A percentile compares a stretch with the other conserved stretches of the same genome.
Conservation (phyloP, 2,888 invertebrate species). For the Archips crataeganus region DNA sequence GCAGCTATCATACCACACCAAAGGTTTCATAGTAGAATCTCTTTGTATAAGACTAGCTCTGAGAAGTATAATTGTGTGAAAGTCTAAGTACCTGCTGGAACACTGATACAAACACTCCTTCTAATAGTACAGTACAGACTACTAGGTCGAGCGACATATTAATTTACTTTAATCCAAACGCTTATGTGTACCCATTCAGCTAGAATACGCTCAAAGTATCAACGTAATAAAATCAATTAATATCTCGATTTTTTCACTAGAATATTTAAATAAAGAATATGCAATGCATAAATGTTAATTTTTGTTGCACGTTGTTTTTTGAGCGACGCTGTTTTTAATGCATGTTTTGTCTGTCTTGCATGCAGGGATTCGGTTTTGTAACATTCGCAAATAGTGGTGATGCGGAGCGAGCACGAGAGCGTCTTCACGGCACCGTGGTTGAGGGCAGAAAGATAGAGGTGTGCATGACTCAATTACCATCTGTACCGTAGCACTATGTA, state of each 20-base stretch:
- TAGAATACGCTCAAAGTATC: conserved; percentile 86
- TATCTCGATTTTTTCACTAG: conserved; percentile 81
- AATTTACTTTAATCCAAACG: conserved; percentile 82
- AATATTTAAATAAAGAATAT: conserved; percentile 83
- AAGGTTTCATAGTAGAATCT: conserved; percentile 68
- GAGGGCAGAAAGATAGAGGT: conserved; percentile 99
- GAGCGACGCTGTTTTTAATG: conserved; percentile 94
- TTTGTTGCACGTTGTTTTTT: conserved; percentile 93
- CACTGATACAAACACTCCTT: conserved; percentile 69
- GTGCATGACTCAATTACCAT: conserved; percentile 93
- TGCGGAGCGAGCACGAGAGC: conserved; percentile 99
- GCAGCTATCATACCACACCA: conserved; percentile 82
- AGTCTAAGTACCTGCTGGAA: conserved; percentile 47
- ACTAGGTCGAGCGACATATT: conserved; percentile 78
- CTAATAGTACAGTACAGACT: conserved; percentile 77
- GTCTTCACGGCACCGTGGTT: conserved; percentile 99
- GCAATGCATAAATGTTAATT: conserved; percentile 88
- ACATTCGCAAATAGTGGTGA: conserved; percentile 99
- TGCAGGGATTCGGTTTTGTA: conserved; percentile 99
- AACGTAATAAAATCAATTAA: conserved; percentile 80
- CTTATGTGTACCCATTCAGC: conserved; percentile 85
- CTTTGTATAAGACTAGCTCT: conserved; percentile 60
- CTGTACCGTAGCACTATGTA: conserved; percentile 86
- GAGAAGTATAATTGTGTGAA: conserved; percentile 59
- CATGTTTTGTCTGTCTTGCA: conserved; percentile 98